Base-by-base conservation (phyloP, 92 coral and sea anemone species). In the Porites rus region DNA sequence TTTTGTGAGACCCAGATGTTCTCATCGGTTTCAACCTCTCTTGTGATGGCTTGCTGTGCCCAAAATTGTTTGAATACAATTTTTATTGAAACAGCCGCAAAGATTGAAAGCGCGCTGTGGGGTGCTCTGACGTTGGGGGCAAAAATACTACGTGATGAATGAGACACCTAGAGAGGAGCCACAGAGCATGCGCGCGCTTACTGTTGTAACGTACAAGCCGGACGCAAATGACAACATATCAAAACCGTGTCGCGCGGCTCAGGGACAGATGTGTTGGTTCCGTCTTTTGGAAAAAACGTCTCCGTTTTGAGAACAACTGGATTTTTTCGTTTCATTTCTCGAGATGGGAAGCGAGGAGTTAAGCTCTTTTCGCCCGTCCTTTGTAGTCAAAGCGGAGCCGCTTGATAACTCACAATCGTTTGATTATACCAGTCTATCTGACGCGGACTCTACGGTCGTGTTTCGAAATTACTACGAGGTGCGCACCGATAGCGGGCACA, bases 81-180 rank as follows among this genome's bases (percentile, higher is more conserved):
- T 95, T 92, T 95, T 87, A 93, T 95, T 95, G 98, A 93, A 79
- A 89, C 91, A 83, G 96, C 94, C 85, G 91, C 93, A 89, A 84
- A 95, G 91, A 95, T 95, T 95, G 96, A 95, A 95, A 95, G 89
- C 79, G 52, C 96, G 31, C 98, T 51, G 83, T 94, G 93, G 98
- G 98, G 92, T 31, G 94, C 78, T 78, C 75, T 82, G 84, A 86
- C 90, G 84, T 91, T 78, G 85, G 91, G 84, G 89, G 96, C 85
- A 61, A 91, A 84, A 87, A 88, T 87, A 90, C 89, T 79, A 62
- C 76, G 54, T 82, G 93, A 77, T 92, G 92, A 92, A 92, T 92
- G 86, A 75, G 90, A 88, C 93, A 90, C 98, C 98, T 80, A 94
- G 93, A 20, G 98, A 85, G 98, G 61, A 12, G 52, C 22, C 60